Evolutionary conservation across 64 coral and sea anemone species (phyloP), one percentile per base, ranked within the genome.

Genomic region (Actinia tenebrosa): DNA sequence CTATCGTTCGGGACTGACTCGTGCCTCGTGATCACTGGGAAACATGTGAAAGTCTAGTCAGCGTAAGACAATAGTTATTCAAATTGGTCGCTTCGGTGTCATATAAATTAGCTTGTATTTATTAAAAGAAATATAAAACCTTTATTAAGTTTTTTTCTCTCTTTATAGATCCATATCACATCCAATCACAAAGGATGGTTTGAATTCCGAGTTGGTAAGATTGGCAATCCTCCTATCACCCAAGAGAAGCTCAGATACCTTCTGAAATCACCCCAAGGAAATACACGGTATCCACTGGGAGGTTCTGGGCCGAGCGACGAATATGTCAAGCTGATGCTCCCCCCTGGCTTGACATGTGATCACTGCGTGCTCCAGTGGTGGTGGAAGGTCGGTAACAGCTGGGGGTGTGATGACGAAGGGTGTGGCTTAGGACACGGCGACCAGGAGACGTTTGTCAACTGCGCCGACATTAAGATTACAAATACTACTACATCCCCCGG

Each of bases 301-400:
- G 79, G 79, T 14, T 47, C 7, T 14, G 37, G 45, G n/a, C 69
- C 71, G 16, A 43, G 75, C 10, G 13, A 80, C 17, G 86, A 77
- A 10, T 46, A 22, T 22, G 69, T 91, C 20, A 88, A 84, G 30
- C 64, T 94, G 16, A 16, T 59, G 16, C 93, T 94, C 37, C 93
- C 93, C 7, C 26, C 16, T 11, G 81, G 68, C 30, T 61, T 94
- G 58, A 88, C 80, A 71, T 94, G 93, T 88, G 89, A 94, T 71
- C 93, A 91, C 44, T 94, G 93, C 62, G 93, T 94, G 56, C 44
- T 94, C 60, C 93, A 94, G 59, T 94, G 93, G 93, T 94, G 93
- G 93, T 94, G 93, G 93, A 87, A 59, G 7, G 66, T 83, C 50
- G 93, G 85, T 4, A 94, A 94, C 80, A 94, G 89, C 30, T 94